Conservation (phyloP, 2,113 vertebrate genomes). For the Cynopterus brachyotis region DNA sequence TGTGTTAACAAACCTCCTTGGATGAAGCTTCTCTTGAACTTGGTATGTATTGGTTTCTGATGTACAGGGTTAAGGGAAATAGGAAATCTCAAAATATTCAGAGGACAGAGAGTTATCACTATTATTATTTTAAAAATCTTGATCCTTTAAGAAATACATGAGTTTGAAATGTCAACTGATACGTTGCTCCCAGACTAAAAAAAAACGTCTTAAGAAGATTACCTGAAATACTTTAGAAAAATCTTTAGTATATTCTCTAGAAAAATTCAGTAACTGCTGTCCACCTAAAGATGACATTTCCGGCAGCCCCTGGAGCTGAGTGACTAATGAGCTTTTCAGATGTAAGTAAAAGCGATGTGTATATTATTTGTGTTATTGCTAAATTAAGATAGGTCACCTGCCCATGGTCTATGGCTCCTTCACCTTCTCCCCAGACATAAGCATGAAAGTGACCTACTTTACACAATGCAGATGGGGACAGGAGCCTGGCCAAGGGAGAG, state of each 20-base stretch:
- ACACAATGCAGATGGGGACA: background rate
- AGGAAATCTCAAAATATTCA: background rate
- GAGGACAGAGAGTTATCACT: background rate
- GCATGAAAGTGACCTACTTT: background rate
- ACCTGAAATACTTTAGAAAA: background rate
- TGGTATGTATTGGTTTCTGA: background rate
- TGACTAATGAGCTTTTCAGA: background rate
- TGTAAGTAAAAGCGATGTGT: background rate
- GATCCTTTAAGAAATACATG: background rate
- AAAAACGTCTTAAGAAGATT: background rate
- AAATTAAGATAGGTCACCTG: background rate
- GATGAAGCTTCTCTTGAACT: background rate
- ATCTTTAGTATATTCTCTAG: background rate
- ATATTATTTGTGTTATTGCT: background rate
- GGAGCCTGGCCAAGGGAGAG: background rate
- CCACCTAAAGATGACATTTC: background rate
- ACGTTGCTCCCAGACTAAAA: background rate
- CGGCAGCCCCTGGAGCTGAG: accelerated
- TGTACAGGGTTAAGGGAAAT: background rate
- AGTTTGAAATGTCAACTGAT: background rate
- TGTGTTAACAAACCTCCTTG: background rate
- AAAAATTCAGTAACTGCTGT: background rate
- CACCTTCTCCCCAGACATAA: background rate
- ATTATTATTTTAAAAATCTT: background rate
- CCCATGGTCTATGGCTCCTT: background rate